Evolutionary conservation across 1,140 invertebrate species (phyloP).

Genomic region (Luehdorfia chinensis): DNA sequence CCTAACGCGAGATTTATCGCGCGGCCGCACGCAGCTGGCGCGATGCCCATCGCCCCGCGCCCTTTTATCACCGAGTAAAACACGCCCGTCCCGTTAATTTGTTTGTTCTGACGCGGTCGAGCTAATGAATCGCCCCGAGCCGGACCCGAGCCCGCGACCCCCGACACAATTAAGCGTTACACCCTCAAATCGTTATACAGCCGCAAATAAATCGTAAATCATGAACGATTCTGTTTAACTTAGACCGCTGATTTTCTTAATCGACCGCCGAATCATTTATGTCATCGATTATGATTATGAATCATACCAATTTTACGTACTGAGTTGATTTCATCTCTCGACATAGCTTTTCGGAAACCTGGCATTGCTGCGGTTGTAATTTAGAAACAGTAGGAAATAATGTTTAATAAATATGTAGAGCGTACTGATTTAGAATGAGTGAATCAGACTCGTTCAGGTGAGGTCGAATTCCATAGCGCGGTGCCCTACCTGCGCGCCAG

Average conservation of each 20-base stretch:
- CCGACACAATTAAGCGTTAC: conserved; percentile 58
- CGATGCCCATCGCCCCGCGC: conserved; percentile 52
- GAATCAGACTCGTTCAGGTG: conserved; percentile 71
- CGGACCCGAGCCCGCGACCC: conserved; percentile 59
- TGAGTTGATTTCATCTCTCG: too few species aligned
- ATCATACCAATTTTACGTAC: background rate
- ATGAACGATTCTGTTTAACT: conserved; percentile 17
- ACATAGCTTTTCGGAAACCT: conserved; percentile 16
- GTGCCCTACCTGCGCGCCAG: conserved; percentile 67
- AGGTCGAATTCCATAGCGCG: conserved; percentile 67
- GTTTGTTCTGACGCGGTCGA: conserved; percentile 68
- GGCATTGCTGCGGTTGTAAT: conserved; percentile 24
- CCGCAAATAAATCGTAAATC: conserved; percentile 67
- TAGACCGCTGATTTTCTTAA: conserved; percentile 7
- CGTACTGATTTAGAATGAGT: conserved; percentile 64
- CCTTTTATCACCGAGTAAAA: conserved; percentile 71
- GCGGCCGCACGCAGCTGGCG: conserved; percentile 60
- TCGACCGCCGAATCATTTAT: too few species aligned
- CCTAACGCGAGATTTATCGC: conserved; percentile 57
- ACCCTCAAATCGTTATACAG: conserved; percentile 54
- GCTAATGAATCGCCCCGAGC: conserved; percentile 71
- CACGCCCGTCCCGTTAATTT: conserved; percentile 71
- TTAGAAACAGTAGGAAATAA: conserved; percentile 32
- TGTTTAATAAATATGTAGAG: conserved; percentile 59
- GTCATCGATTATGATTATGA: too few species aligned